Percentiles rank a stretch among this genome's conserved stretches.
Conservation (phyloP, 2,888 invertebrate species). For the Urechis unicinctus region DNA sequence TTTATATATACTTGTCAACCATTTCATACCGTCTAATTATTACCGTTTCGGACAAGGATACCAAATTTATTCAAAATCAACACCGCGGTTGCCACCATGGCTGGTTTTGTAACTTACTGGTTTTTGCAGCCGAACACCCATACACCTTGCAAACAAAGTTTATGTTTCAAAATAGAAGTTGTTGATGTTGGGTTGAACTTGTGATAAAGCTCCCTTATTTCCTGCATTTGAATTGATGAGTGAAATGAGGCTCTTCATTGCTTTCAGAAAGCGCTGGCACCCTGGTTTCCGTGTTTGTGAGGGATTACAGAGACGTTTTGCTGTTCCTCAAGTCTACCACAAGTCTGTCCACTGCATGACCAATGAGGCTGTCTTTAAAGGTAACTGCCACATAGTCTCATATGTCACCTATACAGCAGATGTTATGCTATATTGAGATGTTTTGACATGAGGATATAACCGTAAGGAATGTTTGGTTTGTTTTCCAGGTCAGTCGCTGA, state of each 20-base stretch:
- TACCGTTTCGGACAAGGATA: too few species aligned
- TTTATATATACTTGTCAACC: too few species aligned
- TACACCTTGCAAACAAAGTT: too few species aligned
- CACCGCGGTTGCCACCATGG: too few species aligned
- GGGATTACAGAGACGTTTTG: slow-evolving; percentile 30
- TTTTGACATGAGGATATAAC: not conserved
- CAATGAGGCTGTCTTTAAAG: slow-evolving; percentile 50
- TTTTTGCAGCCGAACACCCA: too few species aligned
- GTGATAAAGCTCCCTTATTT: too few species aligned
- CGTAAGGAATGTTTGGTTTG: not conserved
- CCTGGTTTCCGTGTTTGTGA: slow-evolving; percentile 30
- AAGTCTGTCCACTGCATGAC: slow-evolving; percentile 47
- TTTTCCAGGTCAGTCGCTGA: slow-evolving; percentile 24
- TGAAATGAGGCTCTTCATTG: not conserved
- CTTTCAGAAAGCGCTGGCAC: slow-evolving; percentile 36
- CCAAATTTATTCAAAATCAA: too few species aligned
- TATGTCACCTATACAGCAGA: not conserved
- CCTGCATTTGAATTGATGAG: not conserved
- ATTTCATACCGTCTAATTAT: too few species aligned
- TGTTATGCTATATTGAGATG: not conserved
- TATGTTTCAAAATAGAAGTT: too few species aligned
- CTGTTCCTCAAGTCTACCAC: slow-evolving; percentile 37
- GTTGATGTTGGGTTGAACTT: too few species aligned
- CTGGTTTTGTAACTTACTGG: too few species aligned
- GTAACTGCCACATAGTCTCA: slow-evolving; percentile 20